Base-by-base conservation (phyloP, 2,888 invertebrate genomes). In the Zaprionus lineosus region DNA sequence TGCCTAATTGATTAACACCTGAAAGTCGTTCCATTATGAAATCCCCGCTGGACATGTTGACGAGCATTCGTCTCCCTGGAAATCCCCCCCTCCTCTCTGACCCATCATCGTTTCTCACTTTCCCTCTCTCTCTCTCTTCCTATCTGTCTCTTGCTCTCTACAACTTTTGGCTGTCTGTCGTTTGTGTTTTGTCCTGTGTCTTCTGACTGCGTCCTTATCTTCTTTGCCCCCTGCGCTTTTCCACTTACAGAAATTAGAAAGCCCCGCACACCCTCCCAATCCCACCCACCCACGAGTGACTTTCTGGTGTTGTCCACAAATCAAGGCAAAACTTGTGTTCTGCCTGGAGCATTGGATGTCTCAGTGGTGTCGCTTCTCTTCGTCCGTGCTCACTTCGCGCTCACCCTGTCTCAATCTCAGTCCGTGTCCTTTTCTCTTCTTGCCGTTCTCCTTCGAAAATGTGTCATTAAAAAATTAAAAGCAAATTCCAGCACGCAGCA, bases 391-490 rank as follows among this genome's bases (percentile, higher is more conserved):
- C n/a, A 11, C 11, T 15, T 3, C 9, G 5, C 8, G 1, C 26
- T n/a, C 14, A 7, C 6, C 12, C 2, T 12, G 1, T 7, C 7
- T 15, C 5, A 7, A 26, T 29, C 15, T 8, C 2, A 7, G 19
- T 8, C 4, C 1, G 8, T 1, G 19, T 4, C 19, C n/a, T 18
- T 8, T 9, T 6, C 1, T 2, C 8, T 21, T 14, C 2, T 24
- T 2, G 6, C 3, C 34, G 14, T 36, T 15, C 19, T 43, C 36
- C 43, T 52, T 57, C n/a, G n/a, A 60, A 62, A 77, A 70, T 70
- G 78, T 63, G 77, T 72, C 83, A 83, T 77, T 77, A 77, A 83
- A 77, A 79, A 78, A 77, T 83, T 77, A 77, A 78, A 83, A 67
- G 76, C 58, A 61, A 82, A 78, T 74, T 70, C 63, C 74, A 46